Evolutionary conservation across 2,113 vertebrate species (phyloP).

Genomic region (Pachypanchax playfairii): DNA sequence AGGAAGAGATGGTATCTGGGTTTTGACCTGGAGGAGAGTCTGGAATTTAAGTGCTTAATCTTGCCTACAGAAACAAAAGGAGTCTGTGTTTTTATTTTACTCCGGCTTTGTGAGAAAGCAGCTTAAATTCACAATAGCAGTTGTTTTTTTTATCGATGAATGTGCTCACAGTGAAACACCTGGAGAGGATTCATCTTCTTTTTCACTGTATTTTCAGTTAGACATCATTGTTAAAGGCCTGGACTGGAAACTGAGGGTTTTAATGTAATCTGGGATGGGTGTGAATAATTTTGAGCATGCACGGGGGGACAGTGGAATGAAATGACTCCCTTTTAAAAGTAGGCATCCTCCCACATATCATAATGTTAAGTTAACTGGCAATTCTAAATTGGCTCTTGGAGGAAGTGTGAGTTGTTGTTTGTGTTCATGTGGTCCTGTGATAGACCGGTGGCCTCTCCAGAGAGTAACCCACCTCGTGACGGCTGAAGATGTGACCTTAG

Average conservation of each 20-base stretch:
- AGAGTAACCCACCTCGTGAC: too few species aligned
- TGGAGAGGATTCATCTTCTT: background rate
- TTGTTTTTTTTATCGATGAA: background rate
- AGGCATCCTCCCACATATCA: too few species aligned
- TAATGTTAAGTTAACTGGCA: too few species aligned
- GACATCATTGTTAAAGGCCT: background rate
- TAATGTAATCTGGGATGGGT: background rate
- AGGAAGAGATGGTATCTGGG: slow-evolving; percentile 26
- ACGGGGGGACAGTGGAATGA: too few species aligned
- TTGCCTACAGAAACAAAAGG: slow-evolving; percentile 30
- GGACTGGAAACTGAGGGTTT: background rate
- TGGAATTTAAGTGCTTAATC: slow-evolving; percentile 37
- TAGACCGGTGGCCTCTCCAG: too few species aligned
- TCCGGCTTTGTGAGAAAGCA: background rate
- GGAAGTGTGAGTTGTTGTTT: too few species aligned
- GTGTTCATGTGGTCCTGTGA: too few species aligned
- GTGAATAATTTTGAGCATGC: background rate
- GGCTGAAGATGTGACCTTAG: too few species aligned
- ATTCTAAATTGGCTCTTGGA: too few species aligned
- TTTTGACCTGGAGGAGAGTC: slow-evolving; percentile 20
- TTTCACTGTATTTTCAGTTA: background rate
- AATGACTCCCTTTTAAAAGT: too few species aligned
- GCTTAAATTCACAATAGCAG: background rate
- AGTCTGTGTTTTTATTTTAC: background rate
- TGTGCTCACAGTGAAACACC: slow-evolving; percentile 3